phyloP scores from a whole-genome alignment of 1,140 invertebrate genomes.

The Sarcophaga peregrina region DNA sequence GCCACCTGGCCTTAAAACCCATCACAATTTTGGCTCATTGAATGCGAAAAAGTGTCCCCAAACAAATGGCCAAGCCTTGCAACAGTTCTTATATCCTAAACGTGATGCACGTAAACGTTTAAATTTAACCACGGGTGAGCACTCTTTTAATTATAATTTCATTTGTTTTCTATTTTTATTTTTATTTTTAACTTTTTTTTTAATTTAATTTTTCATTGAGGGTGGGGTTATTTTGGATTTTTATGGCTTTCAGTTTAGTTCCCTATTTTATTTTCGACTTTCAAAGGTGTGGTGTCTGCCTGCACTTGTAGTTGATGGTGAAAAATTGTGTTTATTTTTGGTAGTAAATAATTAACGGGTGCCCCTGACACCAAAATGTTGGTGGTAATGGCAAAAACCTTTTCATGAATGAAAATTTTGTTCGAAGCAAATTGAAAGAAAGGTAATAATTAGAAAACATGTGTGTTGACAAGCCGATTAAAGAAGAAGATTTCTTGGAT shows the following conservation, averaged over 20 bases:
- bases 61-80: constrained; percentile 77
- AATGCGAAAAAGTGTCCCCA: constrained; percentile 71
- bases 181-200: constrained; percentile 32
- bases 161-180: constrained; percentile 43
- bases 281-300: background rate
- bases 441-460: too few species aligned
- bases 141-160: constrained; percentile 57
- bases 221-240: background rate
- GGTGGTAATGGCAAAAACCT: too few species aligned
- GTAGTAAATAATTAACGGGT: too few species aligned
- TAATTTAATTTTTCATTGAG: background rate
- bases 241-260: background rate
- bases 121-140: constrained; percentile 69
- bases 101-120: constrained; percentile 70
- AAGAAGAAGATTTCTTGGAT: too few species aligned
- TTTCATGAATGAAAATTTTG: too few species aligned
- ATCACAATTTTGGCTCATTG: constrained; percentile 36
- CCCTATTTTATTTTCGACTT: background rate
- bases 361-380: too few species aligned
- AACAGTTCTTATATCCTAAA: constrained; percentile 70
- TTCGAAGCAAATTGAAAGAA: too few species aligned
- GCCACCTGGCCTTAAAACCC: constrained; percentile 77
- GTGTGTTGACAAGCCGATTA: too few species aligned
- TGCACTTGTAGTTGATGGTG: too few species aligned
- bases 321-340: too few species aligned